Percentiles rank a stretch among this genome's conserved stretches.
These are phyloP conservation scores for Sinocyclocheilus grahami DNA, from an alignment of 2,113 vertebrate genomes.

Conservation along the genomic window DNA sequence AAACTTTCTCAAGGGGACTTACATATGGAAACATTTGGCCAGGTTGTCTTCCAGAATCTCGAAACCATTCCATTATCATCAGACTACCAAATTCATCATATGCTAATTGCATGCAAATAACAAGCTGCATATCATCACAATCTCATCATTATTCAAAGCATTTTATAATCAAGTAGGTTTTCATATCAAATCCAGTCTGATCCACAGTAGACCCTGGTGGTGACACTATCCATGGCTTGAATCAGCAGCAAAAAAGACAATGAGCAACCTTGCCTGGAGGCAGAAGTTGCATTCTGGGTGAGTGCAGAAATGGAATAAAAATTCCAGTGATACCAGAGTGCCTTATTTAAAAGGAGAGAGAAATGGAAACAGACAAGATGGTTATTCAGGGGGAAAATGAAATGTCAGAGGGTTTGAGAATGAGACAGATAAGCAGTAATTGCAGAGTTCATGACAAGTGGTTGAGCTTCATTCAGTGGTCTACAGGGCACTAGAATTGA, in stretches of 20 bases:
- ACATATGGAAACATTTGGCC: background rate
- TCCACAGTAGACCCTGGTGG: background rate
- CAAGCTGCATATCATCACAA: background rate
- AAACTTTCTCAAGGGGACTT: background rate
- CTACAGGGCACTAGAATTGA: slow-evolving; percentile 26
- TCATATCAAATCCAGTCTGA: slow-evolving; percentile 9
- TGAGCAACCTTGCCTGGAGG: slow-evolving; percentile 15
- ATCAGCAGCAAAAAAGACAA: slow-evolving; percentile 25
- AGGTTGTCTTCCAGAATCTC: background rate
- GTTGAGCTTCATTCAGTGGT: slow-evolving; percentile 1
- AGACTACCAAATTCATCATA: slow-evolving; percentile 16
- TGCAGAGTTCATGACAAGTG: slow-evolving; percentile 34
- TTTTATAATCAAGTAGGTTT: slow-evolving; percentile 1
- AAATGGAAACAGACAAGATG: slow-evolving; percentile 34
- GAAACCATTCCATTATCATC: background rate
- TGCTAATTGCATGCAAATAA: slow-evolving; percentile 15
- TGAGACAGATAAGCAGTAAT: slow-evolving; percentile 34
- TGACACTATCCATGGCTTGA: slow-evolving; percentile 19
- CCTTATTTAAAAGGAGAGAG: slow-evolving; percentile 7
- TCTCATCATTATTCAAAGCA: slow-evolving; percentile 23
- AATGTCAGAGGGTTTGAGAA: slow-evolving; percentile 44
- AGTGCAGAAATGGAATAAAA: slow-evolving; percentile 15
- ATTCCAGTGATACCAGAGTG: slow-evolving; percentile 31
- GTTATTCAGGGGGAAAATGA: slow-evolving; percentile 44
- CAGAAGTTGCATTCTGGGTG: slow-evolving; percentile 29